A percentile compares a stretch with the other conserved stretches of the same genome.
phyloP scores from a whole-genome alignment of 2,113 vertebrate genomes.

The Cyanocitta stelleri region DNA sequence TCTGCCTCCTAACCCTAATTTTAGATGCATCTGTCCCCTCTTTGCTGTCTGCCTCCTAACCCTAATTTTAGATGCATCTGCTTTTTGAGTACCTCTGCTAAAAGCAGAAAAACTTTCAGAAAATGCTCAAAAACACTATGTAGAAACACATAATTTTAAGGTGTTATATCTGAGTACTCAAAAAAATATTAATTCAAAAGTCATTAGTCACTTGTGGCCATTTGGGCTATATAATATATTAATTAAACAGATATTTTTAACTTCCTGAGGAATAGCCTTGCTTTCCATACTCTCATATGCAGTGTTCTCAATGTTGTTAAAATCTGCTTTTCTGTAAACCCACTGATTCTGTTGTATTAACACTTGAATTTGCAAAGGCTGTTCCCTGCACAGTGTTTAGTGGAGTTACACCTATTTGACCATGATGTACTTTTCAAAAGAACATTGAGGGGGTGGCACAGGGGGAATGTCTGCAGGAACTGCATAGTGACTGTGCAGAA shows the following conservation, averaged over 20 bases:
- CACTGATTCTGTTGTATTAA: not conserved
- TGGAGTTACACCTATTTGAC: not conserved
- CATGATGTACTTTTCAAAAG: not conserved
- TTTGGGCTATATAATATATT: not conserved
- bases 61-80: not conserved
- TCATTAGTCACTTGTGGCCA: not conserved
- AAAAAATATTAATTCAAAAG: not conserved
- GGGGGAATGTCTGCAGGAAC: not conserved
- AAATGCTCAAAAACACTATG: not conserved
- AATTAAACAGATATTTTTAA: not conserved
- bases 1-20: not conserved
- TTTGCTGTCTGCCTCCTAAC: not conserved
- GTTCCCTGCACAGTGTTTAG: not conserved
- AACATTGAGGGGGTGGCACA: not conserved
- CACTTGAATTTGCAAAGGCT: not conserved
- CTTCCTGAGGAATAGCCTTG: not conserved
- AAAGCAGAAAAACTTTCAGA: not conserved
- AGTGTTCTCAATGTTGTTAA: not conserved
- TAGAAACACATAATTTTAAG: not conserved
- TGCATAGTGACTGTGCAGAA: not conserved
- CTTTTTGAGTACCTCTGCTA: not conserved
- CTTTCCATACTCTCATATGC: not conserved
- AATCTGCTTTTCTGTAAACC: not conserved
- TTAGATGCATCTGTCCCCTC: not conserved
- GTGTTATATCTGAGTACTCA: not conserved